Conservation (phyloP, 1,140 invertebrate genomes). For the Melanaphis sacchari region DNA sequence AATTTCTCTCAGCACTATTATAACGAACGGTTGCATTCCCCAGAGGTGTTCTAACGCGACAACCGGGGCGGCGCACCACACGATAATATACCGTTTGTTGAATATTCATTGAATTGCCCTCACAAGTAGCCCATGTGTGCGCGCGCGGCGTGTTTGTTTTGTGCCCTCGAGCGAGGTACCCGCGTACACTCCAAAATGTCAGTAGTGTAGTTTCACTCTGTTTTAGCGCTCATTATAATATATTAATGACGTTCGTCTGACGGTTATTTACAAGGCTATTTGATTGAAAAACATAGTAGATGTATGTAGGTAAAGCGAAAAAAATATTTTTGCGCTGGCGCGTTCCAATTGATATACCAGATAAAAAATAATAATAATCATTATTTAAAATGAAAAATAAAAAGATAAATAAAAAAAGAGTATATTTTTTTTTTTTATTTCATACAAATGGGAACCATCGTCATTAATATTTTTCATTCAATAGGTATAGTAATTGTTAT, state of each 20-base stretch:
- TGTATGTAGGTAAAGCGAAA: not conserved
- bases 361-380: not conserved
- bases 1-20: not conserved
- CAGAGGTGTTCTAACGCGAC: not conserved
- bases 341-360: not conserved
- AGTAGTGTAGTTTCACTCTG: not conserved
- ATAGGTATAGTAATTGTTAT: not conserved
- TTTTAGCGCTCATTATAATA: slow-evolving; percentile 46
- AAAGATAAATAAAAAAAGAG: not conserved
- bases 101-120: slow-evolving; percentile 45
- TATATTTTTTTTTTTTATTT: not conserved
- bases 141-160: slow-evolving; percentile 1
- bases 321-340: not conserved
- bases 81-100: not conserved
- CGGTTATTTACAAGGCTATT: not conserved
- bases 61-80: not conserved
- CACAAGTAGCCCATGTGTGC: slow-evolving; percentile 22
- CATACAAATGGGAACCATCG: not conserved
- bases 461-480: slow-evolving; percentile 4
- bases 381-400: not conserved
- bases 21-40: slow-evolving; percentile 4
- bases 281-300: not conserved
- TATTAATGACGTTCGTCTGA: slow-evolving; percentile 31
- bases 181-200: slow-evolving; percentile 16
- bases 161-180: not conserved